phyloP scores from a whole-genome alignment of 2,797 vertebrate species.

The Taenioides sp. region DNA sequence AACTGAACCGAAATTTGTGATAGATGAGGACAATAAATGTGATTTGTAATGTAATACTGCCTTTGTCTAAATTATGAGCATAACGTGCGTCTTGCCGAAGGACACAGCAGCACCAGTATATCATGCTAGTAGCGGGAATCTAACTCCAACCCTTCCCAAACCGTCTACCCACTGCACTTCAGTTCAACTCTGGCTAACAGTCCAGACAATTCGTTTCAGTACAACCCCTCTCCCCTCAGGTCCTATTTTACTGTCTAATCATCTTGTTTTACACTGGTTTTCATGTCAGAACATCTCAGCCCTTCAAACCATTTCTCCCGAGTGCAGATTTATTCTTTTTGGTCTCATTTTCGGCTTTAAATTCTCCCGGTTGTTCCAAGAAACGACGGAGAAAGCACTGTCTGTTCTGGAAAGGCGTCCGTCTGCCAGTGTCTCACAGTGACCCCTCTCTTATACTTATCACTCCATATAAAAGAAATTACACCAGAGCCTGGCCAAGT shows the following conservation, averaged over 20 bases:
- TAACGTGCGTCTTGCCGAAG: too few species aligned
- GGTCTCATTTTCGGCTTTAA: conserved; percentile 23
- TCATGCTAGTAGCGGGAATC: too few species aligned
- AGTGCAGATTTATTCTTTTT: conserved; percentile 40
- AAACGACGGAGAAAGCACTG: conserved; percentile 16
- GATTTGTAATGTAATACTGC: too few species aligned
- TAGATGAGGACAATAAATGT: too few species aligned
- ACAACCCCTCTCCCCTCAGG: conserved; percentile 8
- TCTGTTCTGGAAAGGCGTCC: conserved; percentile 25
- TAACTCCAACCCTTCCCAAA: too few species aligned
- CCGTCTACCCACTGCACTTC: too few species aligned
- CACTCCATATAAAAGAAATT: conserved; percentile 8
- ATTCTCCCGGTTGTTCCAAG: conserved; percentile 25
- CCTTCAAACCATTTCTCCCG: conserved; percentile 28
- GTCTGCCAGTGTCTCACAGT: conserved; percentile 15
- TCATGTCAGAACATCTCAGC: conserved; percentile 31
- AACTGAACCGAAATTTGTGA: too few species aligned
- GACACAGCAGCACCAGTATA: too few species aligned
- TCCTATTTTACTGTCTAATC: conserved; percentile 20
- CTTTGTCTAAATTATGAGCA: too few species aligned
- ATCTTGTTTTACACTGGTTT: conserved; percentile 19
- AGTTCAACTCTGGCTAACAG: too few species aligned
- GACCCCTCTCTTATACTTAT: conserved; percentile 15
- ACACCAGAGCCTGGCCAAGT: background rate
- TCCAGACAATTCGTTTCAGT: background rate